Conservation (phyloP, 2,113 vertebrate genomes). For the Pongo pygmaeus region DNA sequence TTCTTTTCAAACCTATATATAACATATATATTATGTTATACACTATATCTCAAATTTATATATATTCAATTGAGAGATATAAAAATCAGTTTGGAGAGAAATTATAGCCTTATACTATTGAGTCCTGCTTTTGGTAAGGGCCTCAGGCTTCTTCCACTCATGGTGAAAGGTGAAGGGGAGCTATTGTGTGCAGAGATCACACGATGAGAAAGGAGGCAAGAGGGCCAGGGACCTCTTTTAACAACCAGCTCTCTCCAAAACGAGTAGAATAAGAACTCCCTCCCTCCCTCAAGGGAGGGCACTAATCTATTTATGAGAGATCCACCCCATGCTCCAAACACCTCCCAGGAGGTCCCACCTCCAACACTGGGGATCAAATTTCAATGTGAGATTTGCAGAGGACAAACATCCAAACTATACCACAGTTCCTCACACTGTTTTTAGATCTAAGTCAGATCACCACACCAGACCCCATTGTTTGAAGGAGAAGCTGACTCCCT, state of each 20-base stretch:
- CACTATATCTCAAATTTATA: neutral
- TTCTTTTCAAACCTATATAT: neutral
- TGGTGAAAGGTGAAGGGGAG: neutral
- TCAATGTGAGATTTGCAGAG: neutral
- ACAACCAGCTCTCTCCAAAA: neutral
- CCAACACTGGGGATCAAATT: neutral
- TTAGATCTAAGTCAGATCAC: neutral
- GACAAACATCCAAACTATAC: neutral
- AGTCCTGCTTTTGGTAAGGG: neutral
- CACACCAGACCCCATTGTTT: neutral
- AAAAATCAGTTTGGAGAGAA: neutral
- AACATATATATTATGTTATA: neutral
- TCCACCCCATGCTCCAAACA: neutral
- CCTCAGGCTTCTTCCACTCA: neutral
- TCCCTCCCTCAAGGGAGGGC: neutral
- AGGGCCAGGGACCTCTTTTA: neutral
- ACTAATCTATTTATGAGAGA: neutral
- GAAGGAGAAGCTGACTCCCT: neutral
- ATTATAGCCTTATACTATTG: neutral
- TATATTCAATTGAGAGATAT: neutral
- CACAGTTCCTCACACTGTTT: neutral
- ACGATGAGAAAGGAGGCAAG: neutral
- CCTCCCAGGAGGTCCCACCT: neutral
- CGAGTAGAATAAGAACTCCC: neutral
- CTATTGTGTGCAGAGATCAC: neutral